Evolutionary conservation across 2,888 invertebrate genomes (phyloP), one percentile per base, ranked within the genome.

Genomic region (Acanthosoma haemorrhoidale): DNA sequence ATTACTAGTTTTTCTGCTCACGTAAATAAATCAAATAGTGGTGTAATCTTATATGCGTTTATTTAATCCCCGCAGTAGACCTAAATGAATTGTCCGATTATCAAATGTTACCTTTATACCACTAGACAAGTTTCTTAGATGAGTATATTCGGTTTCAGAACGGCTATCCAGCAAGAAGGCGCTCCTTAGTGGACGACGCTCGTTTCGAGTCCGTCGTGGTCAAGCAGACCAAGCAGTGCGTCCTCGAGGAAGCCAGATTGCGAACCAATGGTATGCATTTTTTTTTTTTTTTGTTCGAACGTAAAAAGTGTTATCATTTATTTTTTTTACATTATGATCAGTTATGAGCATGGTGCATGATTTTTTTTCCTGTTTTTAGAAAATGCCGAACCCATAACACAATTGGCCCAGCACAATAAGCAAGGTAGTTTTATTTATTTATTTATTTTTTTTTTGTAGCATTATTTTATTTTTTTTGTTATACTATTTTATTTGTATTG

Each of bases 171-270:
- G 93, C 96, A 74, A 88, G 96, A 78, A 89, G 95, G 77, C 90
- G 96, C 78, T 96, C 96, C 75, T 87, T 98, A 74, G 97, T 98
- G 68, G 97, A 96, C 78, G 97, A 98, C 82, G 97, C 98, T 76
- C 90, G 95, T 77, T 97, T 98, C 82, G 98, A 98, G 82, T 94
- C 93, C 73, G 85, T 94, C 79, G 93, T 96, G 77, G 96, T 96
- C 79, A 94, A 94, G 82, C 94, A 95, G 84, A 93, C 91, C 80
- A 94, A 94, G 82, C 92, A 94, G 84, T 91, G 88, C 78, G 94
- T 94, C 76, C 84, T 95, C 78, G 93, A 94, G 79, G 94, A 94
- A 82, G 94, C 93, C 76, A 89, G 93, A 78, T 89, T 88, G 80
- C 87, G 92, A 78, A 89, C 92, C 77, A 92, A 92, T 84, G 93